Base-by-base conservation (phyloP, 2,888 invertebrate genomes). In the Pachycephus smyrnensis region DNA sequence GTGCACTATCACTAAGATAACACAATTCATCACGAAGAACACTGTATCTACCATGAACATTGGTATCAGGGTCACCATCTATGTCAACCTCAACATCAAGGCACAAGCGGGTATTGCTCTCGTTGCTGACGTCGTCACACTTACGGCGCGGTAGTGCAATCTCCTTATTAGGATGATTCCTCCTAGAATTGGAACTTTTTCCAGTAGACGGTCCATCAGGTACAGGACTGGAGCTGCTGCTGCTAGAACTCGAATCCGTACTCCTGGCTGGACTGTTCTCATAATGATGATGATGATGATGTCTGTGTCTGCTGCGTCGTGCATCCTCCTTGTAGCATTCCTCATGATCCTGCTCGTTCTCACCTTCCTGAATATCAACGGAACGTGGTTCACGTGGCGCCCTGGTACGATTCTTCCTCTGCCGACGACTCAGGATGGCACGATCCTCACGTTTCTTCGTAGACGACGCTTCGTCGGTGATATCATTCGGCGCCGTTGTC, bases 391-490 rank as follows among this genome's bases (percentile, higher is more conserved):
- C 88, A 0, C 88, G 84, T 0, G 86, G 85, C 0, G 81, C 79
- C 74, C 89, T 82, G 0, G 87, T 89, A 2, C 93, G 90, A 84
- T 94, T 94, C 84, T 93, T 94, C 23, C 93, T 90, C 84, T 94
- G 93, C 3, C 93, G 89, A 1, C 94, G 90, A 68, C 92, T 91
- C 92, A 94, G 88, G 93, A 90, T 86, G 91, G 92, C 90, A 91
- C 90, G 91, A 92, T 91, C 89, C 77, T 68, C 73, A n/a, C 76
- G 78, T 75, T 69, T 84, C 78, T 71, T 85, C 80, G 77, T 77
- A 36, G 76, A 82, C 40, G 80, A 40, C 4, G 69, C 68, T 68
- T 69, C 74, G 31, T 23, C 68, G 71, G n/a, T 12, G 79, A 73
- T 1, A 75, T 37, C 30, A 73, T 35, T 35, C 69, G 35, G 73